Evolutionary conservation across 2,113 vertebrate species (phyloP).

Genomic region (Alethe castanea): DNA sequence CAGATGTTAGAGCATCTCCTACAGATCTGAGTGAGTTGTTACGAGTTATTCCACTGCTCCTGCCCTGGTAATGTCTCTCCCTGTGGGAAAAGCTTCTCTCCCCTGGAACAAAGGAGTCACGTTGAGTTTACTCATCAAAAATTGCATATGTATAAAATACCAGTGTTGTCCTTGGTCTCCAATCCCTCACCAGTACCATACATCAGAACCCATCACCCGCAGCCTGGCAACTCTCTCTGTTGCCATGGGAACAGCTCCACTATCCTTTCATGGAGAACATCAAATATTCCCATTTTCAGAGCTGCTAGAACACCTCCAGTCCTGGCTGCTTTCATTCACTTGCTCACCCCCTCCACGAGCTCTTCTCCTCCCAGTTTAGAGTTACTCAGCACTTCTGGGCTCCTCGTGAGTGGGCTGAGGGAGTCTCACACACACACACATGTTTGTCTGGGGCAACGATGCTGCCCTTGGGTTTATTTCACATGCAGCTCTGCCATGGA

Average conservation of each 20-base stretch:
- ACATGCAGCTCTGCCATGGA: fast-evolving
- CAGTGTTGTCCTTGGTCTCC: not conserved
- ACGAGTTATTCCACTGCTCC: not conserved
- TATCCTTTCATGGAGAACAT: not conserved
- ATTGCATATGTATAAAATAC: not conserved
- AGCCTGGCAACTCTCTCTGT: conserved; percentile 50
- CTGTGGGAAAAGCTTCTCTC: not conserved
- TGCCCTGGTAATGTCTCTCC: not conserved
- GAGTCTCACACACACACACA: fast-evolving
- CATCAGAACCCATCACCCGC: not conserved
- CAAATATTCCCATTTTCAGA: not conserved
- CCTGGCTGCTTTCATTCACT: conserved; percentile 4
- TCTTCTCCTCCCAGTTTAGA: not conserved
- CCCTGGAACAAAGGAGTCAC: not conserved
- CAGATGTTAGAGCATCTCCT: not conserved
- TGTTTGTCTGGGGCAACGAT: fast-evolving
- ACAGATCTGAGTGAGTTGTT: not conserved
- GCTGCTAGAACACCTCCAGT: not conserved
- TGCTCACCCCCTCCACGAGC: not conserved
- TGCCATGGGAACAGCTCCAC: conserved; percentile 40
- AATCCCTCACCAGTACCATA: not conserved
- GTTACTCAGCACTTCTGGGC: conserved; percentile 37
- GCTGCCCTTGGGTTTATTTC: not conserved
- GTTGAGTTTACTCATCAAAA: not conserved
- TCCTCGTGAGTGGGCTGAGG: not conserved